Evolutionary conservation across 2,113 vertebrate genomes (phyloP), one percentile per base, ranked within the genome.

Genomic region (Pseudorasbora parva): DNA sequence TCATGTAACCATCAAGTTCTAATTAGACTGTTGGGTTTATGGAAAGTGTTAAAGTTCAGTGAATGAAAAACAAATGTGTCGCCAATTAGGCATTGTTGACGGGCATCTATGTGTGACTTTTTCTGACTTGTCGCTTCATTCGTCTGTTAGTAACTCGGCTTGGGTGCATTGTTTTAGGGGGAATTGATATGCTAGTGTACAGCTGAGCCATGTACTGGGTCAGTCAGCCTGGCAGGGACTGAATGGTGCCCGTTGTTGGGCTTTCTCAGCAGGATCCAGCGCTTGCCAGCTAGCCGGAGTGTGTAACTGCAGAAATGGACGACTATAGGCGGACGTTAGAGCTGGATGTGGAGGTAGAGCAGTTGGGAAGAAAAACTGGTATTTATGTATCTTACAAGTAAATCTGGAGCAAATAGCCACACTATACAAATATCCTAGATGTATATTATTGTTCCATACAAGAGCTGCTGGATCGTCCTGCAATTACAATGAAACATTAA

Each of bases 21-120:
- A 95, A 94, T 94, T 94, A 94, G 93, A 89, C 92, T 90, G 87
- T 92, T 92, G 89, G 91, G 91, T 91, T 92, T 87, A 62, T 86
- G 83, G 78, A 87, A 87, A 86, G 89, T 84, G 81, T 72, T 86
- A 93, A 93, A 92, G 92, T 94, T 94, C 92, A 94, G 87, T 87
- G 85, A 93, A 92, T 91, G 91, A 92, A 91, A 94, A 94, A 93
- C 93, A 93, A 92, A 94, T 93, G 92, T 90, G 88, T 89, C 88
- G 86, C 90, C 91, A 94, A 92, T 94, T 91, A 94, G 87, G 83
- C 86, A 86, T 90, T 91, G 87, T 85, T 82, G 91, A 87, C 89
- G 87, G 89, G 90, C 90, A 91, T 91, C 91, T 90, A 90, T 91
- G 90, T 86, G 88, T 87, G 76, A 72, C 73, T 81, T 62, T 75